These are phyloP conservation scores for Phylloscopus collybita DNA, from an alignment of 2,797 vertebrate genomes.

Conservation along the genomic window DNA sequence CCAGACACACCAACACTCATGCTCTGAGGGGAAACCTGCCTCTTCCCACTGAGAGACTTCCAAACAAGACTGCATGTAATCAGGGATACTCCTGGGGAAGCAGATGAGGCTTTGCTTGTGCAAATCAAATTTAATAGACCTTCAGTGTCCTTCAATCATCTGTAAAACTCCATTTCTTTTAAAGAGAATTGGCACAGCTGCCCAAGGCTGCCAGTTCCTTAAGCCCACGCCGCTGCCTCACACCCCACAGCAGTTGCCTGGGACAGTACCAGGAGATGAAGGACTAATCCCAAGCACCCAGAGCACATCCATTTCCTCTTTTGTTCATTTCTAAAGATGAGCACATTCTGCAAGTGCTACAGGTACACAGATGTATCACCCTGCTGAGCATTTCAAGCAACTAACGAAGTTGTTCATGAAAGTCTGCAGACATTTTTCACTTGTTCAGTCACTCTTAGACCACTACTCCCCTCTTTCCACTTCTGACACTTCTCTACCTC, in stretches of 20 bases:
- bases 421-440: not conserved
- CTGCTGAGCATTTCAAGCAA: not conserved
- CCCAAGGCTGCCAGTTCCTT: not conserved
- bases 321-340: not conserved
- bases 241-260: not conserved
- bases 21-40: not conserved
- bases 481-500: not conserved
- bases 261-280: rapidly evolving
- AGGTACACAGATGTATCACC: not conserved
- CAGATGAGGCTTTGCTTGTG: not conserved
- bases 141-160: not conserved
- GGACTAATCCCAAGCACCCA: not conserved
- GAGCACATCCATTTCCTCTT: not conserved
- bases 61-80: not conserved
- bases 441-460: not conserved
- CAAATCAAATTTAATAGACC: not conserved
- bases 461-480: not conserved
- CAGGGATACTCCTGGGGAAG: not conserved
- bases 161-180: not conserved
- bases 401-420: not conserved
- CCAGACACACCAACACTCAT: rapidly evolving
- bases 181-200: not conserved
- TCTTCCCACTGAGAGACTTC: not conserved
- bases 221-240: not conserved
- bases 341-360: not conserved